Percentiles rank a stretch among this genome's conserved stretches.
Evolutionary conservation across 2,113 vertebrate genomes (phyloP).

Genomic region (Anser brachyrhynchus): DNA sequence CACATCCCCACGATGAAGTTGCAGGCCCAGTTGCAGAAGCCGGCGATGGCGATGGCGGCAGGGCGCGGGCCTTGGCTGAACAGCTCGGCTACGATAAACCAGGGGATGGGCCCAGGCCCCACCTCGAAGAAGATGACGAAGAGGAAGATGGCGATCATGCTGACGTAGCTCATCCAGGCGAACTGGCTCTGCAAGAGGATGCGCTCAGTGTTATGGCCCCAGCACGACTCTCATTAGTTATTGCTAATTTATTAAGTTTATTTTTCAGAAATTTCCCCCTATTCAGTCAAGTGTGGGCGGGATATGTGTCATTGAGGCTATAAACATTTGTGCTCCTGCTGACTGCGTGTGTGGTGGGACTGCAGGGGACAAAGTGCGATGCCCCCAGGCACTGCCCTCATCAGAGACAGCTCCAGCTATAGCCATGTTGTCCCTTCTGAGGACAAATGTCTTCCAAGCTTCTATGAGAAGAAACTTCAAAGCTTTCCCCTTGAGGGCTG

Average conservation of each 20-base stretch:
- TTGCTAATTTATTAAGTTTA: not conserved
- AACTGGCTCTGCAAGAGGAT: slow-evolving; percentile 47
- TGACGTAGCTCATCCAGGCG: slow-evolving; percentile 93
- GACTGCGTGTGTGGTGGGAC: not conserved
- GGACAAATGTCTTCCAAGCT: not conserved
- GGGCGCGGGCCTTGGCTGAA: slow-evolving; percentile 97
- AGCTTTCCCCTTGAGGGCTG: not conserved
- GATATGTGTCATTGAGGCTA: not conserved
- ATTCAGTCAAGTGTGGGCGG: not conserved
- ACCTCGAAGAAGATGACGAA: slow-evolving; percentile 97
- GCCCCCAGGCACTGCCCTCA: not conserved
- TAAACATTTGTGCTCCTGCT: not conserved
- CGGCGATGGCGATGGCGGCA: slow-evolving; percentile 87
- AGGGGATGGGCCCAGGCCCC: slow-evolving; percentile 94
- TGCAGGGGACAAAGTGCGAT: not conserved
- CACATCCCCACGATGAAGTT: slow-evolving; percentile 95
- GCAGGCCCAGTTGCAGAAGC: slow-evolving; percentile 94
- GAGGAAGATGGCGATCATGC: slow-evolving; percentile 91
- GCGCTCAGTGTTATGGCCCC: not conserved
- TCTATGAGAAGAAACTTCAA: not conserved
- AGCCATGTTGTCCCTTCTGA: not conserved
- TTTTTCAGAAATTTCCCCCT: not conserved
- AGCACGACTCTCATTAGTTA: not conserved
- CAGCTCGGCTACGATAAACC: slow-evolving; percentile 97
- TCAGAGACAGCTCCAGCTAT: not conserved